Evolutionary conservation across 2,797 vertebrate species (phyloP).

Genomic region (Characodon lateralis): DNA sequence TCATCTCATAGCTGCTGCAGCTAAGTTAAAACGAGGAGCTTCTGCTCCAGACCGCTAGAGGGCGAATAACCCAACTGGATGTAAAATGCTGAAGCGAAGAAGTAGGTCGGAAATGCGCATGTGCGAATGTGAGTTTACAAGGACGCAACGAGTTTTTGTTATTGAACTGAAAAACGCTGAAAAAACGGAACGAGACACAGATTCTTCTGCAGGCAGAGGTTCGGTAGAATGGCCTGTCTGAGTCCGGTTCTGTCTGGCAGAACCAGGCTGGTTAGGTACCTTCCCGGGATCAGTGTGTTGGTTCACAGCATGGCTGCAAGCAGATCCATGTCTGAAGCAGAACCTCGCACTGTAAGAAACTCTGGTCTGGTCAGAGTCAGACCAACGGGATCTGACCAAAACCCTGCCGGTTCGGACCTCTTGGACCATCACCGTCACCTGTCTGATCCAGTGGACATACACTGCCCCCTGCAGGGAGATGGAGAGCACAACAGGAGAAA

Average conservation of each 20-base stretch:
- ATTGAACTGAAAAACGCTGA: background rate
- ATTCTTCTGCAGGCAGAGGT: background rate
- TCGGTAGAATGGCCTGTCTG: constrained; percentile 1
- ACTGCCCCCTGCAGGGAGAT: background rate
- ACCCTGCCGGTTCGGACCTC: background rate
- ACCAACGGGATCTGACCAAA: background rate
- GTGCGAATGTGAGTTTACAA: background rate
- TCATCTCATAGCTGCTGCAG: too few relatives aligned
- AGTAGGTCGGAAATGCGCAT: background rate
- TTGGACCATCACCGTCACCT: background rate
- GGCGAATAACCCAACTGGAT: background rate
- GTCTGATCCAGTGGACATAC: background rate
- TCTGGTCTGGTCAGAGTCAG: background rate
- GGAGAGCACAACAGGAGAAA: background rate
- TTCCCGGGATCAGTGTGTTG: background rate
- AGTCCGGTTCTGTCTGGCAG: constrained; percentile 6
- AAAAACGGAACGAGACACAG: background rate
- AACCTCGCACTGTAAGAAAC: background rate
- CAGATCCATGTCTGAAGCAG: background rate
- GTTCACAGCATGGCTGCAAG: background rate
- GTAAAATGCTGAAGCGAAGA: background rate
- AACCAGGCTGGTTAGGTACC: constrained; percentile 3
- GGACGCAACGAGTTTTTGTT: background rate
- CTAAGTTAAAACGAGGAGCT: too few relatives aligned
- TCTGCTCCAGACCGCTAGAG: background rate